Conservation (phyloP, 2,797 vertebrate genomes). For the Paratrypauchen microcephalus region DNA sequence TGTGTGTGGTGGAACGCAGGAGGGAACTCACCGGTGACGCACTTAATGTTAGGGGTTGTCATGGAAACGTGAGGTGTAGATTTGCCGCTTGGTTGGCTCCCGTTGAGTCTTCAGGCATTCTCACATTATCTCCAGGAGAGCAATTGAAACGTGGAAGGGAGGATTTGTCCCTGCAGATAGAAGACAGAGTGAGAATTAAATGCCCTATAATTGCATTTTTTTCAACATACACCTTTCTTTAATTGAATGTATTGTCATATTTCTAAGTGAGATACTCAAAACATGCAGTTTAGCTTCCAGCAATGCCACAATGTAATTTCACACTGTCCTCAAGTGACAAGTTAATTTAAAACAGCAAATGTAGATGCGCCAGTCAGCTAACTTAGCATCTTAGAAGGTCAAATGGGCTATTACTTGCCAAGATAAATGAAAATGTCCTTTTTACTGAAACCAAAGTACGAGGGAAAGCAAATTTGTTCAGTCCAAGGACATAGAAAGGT, state of each 20-base stretch:
- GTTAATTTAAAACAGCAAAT: constrained; percentile 6
- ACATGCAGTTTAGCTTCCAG: constrained; percentile 35
- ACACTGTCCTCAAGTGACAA: constrained; percentile 5
- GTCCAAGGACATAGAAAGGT: not conserved
- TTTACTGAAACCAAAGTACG: not conserved
- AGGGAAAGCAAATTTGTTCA: not conserved
- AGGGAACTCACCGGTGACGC: constrained; percentile 37
- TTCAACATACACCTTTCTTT: constrained; percentile 12
- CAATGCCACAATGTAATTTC: constrained; percentile 10
- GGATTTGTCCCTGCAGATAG: constrained; percentile 24
- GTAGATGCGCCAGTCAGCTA: not conserved
- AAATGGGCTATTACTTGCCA: not conserved
- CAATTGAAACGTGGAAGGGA: constrained; percentile 37
- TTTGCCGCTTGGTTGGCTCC: constrained; percentile 59
- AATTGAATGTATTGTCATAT: constrained; percentile 30
- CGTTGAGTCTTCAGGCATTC: constrained; percentile 43
- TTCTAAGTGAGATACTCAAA: constrained; percentile 25
- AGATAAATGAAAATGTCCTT: constrained; percentile 5
- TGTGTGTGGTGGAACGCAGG: not conserved
- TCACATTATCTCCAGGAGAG: constrained; percentile 45
- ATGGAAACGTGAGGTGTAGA: constrained; percentile 61
- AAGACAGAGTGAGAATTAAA: constrained; percentile 11
- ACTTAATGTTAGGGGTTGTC: constrained; percentile 68
- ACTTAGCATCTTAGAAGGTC: constrained; percentile 8
- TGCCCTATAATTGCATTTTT: constrained; percentile 28